These are phyloP conservation scores for Mechanitis messenoides DNA, from an alignment of 2,888 invertebrate genomes.

Conservation along the genomic window DNA sequence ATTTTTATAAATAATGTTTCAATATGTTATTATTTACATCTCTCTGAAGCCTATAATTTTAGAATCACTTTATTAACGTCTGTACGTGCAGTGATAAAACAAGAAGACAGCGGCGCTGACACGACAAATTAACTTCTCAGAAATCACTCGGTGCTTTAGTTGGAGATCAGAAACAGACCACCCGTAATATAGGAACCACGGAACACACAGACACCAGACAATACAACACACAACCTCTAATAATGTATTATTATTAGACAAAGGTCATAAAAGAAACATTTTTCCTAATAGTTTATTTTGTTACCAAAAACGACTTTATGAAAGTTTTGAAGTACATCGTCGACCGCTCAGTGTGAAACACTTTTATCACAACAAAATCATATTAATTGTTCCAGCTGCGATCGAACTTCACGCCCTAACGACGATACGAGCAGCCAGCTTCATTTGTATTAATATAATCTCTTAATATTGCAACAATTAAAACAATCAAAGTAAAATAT, in stretches of 20 bases:
- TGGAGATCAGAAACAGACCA: constrained; percentile 25
- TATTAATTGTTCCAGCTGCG: constrained; percentile 69
- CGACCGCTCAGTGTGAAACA: constrained; percentile 23
- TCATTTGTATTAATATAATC: constrained; percentile 31
- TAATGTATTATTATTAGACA: no score
- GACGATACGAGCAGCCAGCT: constrained; percentile 36
- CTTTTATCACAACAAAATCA: constrained; percentile 39
- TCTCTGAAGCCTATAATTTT: neutral
- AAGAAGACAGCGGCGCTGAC: constrained; percentile 13
- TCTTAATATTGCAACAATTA: constrained; percentile 20
- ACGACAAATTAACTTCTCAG: constrained; percentile 22
- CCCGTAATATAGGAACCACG: constrained; percentile 11
- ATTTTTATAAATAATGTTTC: neutral
- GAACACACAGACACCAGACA: neutral
- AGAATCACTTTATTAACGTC: constrained; percentile 2
- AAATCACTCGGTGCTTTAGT: constrained; percentile 23
- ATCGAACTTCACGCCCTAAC: constrained; percentile 42
- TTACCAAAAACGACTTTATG: no score
- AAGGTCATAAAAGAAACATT: no score
- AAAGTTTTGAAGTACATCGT: no score
- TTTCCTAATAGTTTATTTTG: no score
- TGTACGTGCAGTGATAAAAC: constrained; percentile 16
- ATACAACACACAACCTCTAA: no score
- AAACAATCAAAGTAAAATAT: no score
- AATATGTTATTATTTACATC: neutral